A percentile compares a stretch with the other conserved stretches of the same genome.
These are phyloP conservation scores for Tursiops truncatus DNA, from an alignment of 2,113 vertebrate genomes.

Conservation along the genomic window DNA sequence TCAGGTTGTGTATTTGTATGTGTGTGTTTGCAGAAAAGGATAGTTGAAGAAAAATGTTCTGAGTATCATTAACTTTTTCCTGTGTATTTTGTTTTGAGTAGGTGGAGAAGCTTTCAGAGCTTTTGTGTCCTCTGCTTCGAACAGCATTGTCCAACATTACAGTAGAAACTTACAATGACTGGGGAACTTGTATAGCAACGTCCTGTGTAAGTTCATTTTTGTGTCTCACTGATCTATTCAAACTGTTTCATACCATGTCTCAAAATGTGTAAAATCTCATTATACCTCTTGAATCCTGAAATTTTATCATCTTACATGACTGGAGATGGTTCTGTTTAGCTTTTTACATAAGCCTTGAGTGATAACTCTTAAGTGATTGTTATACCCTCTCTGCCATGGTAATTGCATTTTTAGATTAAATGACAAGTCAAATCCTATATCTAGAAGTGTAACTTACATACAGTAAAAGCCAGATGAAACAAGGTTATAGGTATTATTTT, in stretches of 20 bases:
- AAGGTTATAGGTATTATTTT: background rate
- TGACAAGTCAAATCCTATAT: background rate
- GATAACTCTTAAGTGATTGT: background rate
- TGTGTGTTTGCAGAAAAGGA: background rate
- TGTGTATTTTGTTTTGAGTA: conserved; percentile 77
- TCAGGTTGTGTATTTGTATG: background rate
- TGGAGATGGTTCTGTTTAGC: background rate
- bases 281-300: background rate
- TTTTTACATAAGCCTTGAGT: background rate
- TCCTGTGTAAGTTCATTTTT: conserved; percentile 91
- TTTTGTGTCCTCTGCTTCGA: conserved; percentile 93
- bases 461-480: background rate
- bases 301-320: background rate
- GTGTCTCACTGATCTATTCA: background rate
- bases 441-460: conserved; percentile 3
- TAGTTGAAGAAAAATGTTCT: background rate
- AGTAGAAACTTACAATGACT: conserved; percentile 95
- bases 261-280: background rate
- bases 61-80: background rate
- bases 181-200: conserved; percentile 98
- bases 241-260: background rate
- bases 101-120: conserved; percentile 94
- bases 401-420: background rate
- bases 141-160: conserved; percentile 96
- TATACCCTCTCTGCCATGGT: background rate